These are phyloP conservation scores for Caranx melampygus DNA, from an alignment of 2,113 vertebrate genomes.

Conservation along the genomic window DNA sequence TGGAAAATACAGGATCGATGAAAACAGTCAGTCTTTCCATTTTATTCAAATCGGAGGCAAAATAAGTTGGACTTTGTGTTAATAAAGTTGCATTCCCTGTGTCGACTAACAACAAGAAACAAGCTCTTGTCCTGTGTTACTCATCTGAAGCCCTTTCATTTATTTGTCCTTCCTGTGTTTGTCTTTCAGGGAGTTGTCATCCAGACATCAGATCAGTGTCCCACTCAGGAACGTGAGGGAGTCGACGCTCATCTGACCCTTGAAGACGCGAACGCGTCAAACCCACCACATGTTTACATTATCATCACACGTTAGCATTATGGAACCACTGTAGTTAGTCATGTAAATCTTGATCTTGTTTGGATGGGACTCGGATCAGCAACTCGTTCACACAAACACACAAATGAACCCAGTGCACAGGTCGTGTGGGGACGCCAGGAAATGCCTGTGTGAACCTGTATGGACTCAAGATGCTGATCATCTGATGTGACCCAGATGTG, in stretches of 20 bases:
- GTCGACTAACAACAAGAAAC: no score
- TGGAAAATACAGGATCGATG: no score
- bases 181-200: conserved; percentile 62
- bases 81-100: no score
- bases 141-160: neutral
- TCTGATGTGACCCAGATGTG: neutral
- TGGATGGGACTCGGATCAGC: neutral
- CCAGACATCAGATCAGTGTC: conserved; percentile 62
- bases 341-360: neutral
- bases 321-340: conserved; percentile 1
- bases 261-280: neutral
- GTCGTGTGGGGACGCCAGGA: neutral
- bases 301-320: no score
- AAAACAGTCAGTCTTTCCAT: no score
- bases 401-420: neutral
- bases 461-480: neutral
- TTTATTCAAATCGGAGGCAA: no score
- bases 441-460: neutral
- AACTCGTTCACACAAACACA: neutral
- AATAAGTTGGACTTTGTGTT: no score
- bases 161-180: neutral
- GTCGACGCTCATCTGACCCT: conserved; percentile 59
- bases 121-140: neutral
- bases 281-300: conserved; percentile 20
- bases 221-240: conserved; percentile 51